phyloP scores from a whole-genome alignment of 2,797 vertebrate species.

The Molossus alvarezi region DNA sequence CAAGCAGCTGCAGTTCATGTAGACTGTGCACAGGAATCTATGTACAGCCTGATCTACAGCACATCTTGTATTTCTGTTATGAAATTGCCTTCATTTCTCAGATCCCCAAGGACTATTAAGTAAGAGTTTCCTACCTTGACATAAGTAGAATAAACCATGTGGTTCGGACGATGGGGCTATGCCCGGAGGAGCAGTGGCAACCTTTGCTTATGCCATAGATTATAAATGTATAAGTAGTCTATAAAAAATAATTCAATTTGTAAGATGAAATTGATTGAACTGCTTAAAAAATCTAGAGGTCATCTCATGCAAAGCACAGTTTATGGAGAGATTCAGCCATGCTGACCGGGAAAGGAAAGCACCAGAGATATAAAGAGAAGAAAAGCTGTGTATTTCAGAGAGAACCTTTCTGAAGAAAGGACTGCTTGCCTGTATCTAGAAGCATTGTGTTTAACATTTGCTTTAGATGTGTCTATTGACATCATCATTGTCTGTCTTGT shows the following conservation, averaged over 20 bases:
- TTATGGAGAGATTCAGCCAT: neutral
- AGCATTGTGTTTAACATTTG: neutral
- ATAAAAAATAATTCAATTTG: neutral
- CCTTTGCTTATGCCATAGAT: neutral
- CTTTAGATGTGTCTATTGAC: neutral
- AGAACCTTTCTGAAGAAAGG: neutral
- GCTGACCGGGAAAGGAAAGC: neutral
- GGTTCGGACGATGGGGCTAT: neutral
- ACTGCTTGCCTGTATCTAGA: neutral
- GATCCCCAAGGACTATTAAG: constrained; percentile 57
- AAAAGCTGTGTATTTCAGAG: neutral
- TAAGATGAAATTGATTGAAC: neutral
- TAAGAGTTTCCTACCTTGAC: constrained; percentile 69
- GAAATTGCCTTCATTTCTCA: constrained; percentile 71
- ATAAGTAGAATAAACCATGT: constrained; percentile 60
- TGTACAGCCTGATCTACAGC: neutral
- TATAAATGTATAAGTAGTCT: neutral
- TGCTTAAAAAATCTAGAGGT: constrained; percentile 2
- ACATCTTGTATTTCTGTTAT: constrained; percentile 40
- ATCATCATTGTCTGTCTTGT: neutral
- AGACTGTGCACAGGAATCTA: neutral
- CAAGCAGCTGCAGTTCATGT: neutral
- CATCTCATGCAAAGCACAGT: neutral
- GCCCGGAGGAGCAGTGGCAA: neutral
- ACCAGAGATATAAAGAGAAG: constrained; percentile 14